phyloP scores from a whole-genome alignment of 2,888 invertebrate species.

The Ischnura elegans region DNA sequence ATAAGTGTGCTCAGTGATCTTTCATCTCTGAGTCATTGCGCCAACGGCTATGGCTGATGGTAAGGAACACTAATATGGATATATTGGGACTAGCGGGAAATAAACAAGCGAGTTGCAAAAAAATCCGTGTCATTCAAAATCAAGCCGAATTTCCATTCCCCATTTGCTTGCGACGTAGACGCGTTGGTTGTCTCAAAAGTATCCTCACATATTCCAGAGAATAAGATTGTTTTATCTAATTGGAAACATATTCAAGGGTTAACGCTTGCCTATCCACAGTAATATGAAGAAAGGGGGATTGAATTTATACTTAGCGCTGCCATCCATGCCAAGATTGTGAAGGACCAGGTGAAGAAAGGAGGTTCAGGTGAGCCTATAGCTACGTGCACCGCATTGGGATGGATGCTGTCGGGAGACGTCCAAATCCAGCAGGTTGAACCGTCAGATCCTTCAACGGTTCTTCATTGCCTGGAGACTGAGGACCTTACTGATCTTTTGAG shows the following conservation, averaged over 20 bases:
- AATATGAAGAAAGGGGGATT: background rate
- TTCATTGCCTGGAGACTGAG: background rate
- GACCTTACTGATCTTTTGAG: background rate
- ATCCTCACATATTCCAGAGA: background rate
- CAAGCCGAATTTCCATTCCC: background rate
- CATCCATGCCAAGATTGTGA: background rate
- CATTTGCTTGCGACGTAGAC: background rate
- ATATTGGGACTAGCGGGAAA: background rate
- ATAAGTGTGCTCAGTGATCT: too few relatives aligned
- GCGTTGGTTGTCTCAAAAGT: background rate
- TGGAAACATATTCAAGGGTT: background rate
- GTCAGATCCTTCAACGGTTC: background rate
- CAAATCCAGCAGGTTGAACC: background rate
- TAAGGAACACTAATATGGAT: background rate
- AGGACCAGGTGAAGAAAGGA: background rate
- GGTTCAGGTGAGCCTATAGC: background rate
- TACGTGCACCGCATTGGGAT: background rate
- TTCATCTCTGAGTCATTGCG: too few relatives aligned
- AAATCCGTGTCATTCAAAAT: background rate
- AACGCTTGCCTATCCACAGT: background rate
- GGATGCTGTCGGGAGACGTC: background rate
- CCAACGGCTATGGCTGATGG: background rate
- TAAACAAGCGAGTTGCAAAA: background rate
- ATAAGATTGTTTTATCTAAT: background rate
- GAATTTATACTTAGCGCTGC: background rate